Percentiles rank a stretch among this genome's conserved stretches.
These are phyloP conservation scores for Sesamia nonagrioides DNA, from an alignment of 1,140 invertebrate genomes.

Conservation along the genomic window DNA sequence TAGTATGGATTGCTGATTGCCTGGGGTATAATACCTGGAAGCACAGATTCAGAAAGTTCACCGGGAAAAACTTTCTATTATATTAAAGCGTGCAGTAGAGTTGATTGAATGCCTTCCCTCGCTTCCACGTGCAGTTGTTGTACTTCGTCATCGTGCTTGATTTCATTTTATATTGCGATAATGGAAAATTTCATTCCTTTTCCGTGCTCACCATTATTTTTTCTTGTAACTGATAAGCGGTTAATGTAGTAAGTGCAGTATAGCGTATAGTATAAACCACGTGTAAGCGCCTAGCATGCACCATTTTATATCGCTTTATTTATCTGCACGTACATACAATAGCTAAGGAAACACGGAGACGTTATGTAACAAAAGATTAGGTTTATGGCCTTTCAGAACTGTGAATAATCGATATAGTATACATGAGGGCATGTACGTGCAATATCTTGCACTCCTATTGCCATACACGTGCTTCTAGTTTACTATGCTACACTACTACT, in stretches of 20 bases:
- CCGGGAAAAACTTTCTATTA: conserved; percentile 1
- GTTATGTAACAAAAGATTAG: conserved; percentile 61
- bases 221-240: conserved; percentile 72
- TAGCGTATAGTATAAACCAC: conserved; percentile 50
- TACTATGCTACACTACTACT: conserved; percentile 52
- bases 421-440: conserved; percentile 56
- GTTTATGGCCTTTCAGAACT: conserved; percentile 61
- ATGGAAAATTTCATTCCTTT: conserved; percentile 78
- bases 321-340: conserved; percentile 43
- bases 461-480: conserved; percentile 62
- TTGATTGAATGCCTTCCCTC: conserved; percentile 53
- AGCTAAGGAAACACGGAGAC: conserved; percentile 42
- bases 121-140: conserved; percentile 66
- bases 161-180: conserved; percentile 69
- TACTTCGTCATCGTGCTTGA: conserved; percentile 62
- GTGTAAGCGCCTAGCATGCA: conserved; percentile 55
- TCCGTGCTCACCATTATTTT: conserved; percentile 75
- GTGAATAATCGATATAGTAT: conserved; percentile 67
- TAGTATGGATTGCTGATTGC: background rate
- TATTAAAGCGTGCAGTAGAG: conserved; percentile 33
- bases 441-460: conserved; percentile 69
- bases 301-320: conserved; percentile 47
- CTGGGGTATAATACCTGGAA: background rate
- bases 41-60: conserved; percentile 2
- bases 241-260: conserved; percentile 61